Base-by-base conservation (phyloP, 1,140 invertebrate genomes). In the Lepidurus packardi region DNA sequence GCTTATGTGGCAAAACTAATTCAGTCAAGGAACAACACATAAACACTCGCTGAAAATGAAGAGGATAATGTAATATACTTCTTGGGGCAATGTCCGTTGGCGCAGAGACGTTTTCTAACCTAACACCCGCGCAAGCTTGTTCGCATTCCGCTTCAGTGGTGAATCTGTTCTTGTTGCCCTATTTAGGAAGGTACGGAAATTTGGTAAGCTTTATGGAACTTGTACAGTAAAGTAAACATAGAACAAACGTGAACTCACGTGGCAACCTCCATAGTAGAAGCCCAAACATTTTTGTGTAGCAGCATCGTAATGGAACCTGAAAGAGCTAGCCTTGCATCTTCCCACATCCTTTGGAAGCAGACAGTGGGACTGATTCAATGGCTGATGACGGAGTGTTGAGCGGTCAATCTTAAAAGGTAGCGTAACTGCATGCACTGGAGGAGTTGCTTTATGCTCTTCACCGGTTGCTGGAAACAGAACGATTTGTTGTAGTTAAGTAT, bases 261-360 rank as follows among this genome's bases (percentile, higher is more conserved):
- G 91, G 86, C 94, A 97, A 80, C 96, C 96, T 79, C 91, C 91
- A 88, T 94, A 98, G 89, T 96, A 96, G 89, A 99, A 99, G 73
- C 94, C 93, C 87, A 92, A 88, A 89, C 97, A 99, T 78, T 92
- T 89, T 84, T 95, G 92, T 84, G 95, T 91, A 44, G 88, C 87
- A 74, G 88, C 87, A 84, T 96, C 93, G 88, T 93, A 98, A 85
- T 92, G 92, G 94, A 95, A 98, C 81, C 89, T 87, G 41, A 93
- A 87, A 75, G 90, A 84, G 80, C 90, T 90, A 81, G 92, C 91
- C 73, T 89, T 89, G 87, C 95, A 97, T 83, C 90, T 90, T 85
- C 95, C 95, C 81, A 89, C 88, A 79, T 89, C 89, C 85, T 91
- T 89, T 80, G 92, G 91, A 83, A 94, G 87, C 82, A 89, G 88